Percentiles rank a stretch among this genome's conserved stretches.
Conservation (phyloP, 2,113 vertebrate species). For the Capreolus pygargus region DNA sequence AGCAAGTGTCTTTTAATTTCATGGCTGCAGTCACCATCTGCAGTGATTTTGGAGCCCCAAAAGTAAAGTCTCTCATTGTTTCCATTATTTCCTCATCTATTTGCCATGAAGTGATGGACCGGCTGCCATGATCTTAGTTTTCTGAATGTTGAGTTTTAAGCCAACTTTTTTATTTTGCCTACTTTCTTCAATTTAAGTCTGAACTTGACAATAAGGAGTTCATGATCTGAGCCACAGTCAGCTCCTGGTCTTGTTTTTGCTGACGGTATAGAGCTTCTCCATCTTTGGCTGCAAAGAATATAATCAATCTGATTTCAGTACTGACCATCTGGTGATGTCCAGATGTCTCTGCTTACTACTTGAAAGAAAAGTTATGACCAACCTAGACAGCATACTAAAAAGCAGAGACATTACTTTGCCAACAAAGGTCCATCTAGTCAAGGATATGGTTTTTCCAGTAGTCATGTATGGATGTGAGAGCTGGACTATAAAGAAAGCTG, state of each 20-base stretch:
- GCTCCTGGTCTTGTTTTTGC: neutral
- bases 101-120: neutral
- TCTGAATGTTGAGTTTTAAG: neutral
- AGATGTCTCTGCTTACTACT: neutral
- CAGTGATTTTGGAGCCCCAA: neutral
- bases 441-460: neutral
- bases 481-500: neutral
- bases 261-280: neutral
- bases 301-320: neutral
- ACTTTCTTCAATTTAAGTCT: neutral
- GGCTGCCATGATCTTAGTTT: neutral
- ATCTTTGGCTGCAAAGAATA: neutral
- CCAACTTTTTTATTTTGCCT: neutral
- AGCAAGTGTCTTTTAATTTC: neutral
- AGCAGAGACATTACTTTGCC: neutral
- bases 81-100: neutral
- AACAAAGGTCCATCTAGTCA: neutral
- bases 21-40: neutral
- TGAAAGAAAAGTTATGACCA: neutral
- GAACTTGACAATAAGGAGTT: neutral
- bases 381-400: neutral
- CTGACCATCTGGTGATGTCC: neutral
- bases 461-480: neutral
- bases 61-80: neutral
- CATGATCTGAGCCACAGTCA: neutral